A percentile compares a stretch with the other conserved stretches of the same genome.
phyloP scores from a whole-genome alignment of 2,113 vertebrate genomes.

The Sorex araneus region DNA sequence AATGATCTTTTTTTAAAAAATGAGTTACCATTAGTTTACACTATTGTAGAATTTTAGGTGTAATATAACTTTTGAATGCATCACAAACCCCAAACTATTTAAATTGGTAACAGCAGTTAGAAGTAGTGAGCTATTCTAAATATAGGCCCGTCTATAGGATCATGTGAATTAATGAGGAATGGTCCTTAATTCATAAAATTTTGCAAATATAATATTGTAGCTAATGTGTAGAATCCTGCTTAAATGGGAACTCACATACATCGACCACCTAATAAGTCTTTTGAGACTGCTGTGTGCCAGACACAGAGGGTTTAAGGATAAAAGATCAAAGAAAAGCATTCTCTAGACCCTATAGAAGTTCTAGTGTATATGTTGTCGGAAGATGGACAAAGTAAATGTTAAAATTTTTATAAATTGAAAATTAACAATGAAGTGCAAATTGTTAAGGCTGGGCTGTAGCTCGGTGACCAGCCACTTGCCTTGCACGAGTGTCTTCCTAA shows the following conservation, averaged over 20 bases:
- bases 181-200: neutral
- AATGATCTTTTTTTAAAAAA: too few species aligned
- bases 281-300: neutral
- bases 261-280: neutral
- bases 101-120: neutral
- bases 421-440: too few species aligned
- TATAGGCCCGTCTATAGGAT: neutral
- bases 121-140: neutral
- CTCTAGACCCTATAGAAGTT: conserved; percentile 34
- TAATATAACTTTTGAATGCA: too few species aligned
- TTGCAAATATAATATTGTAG: neutral
- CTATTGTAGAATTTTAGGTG: too few species aligned
- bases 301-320: neutral
- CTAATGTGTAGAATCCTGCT: neutral
- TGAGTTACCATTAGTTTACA: too few species aligned
- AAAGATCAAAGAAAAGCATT: conserved; percentile 14
- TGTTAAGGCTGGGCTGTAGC: too few species aligned
- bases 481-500: too few species aligned
- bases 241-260: neutral
- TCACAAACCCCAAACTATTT: neutral
- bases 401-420: neutral
- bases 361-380: neutral
- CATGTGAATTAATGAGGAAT: neutral
- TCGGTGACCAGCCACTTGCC: too few species aligned
- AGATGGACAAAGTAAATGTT: neutral